Evolutionary conservation across 1,140 invertebrate genomes (phyloP).

Genomic region (Stegodyphus dumicola): DNA sequence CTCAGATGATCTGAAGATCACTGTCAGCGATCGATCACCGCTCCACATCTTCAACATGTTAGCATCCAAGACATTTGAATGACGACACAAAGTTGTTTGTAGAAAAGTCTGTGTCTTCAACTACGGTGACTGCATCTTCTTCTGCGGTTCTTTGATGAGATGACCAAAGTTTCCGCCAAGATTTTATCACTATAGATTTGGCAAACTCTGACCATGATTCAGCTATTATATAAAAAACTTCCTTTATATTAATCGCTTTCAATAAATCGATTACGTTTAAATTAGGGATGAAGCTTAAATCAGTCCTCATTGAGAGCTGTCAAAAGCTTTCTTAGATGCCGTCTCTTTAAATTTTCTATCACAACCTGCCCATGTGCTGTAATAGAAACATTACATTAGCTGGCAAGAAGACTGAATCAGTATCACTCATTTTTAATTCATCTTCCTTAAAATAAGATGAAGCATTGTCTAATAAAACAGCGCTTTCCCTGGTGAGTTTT

Average conservation of each 20-base stretch:
- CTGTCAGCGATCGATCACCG: background rate
- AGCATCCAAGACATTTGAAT: background rate
- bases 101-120: background rate
- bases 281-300: background rate
- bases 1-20: too few species aligned
- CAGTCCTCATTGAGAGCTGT: background rate
- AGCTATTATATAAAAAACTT: background rate
- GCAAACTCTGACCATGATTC: background rate
- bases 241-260: background rate
- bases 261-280: too few species aligned
- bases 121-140: background rate
- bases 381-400: too few species aligned
- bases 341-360: too few species aligned
- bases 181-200: background rate
- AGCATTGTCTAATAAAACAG: too few species aligned
- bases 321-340: too few species aligned
- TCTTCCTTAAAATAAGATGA: too few species aligned
- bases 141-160: background rate
- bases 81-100: too few species aligned
- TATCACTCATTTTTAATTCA: too few species aligned
- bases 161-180: constrained; percentile 15
- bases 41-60: background rate
- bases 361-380: too few species aligned
- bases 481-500: too few species aligned
- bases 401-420: too few species aligned